Base-by-base conservation (phyloP, 2,888 invertebrate species). In the Parelbella ahira region DNA sequence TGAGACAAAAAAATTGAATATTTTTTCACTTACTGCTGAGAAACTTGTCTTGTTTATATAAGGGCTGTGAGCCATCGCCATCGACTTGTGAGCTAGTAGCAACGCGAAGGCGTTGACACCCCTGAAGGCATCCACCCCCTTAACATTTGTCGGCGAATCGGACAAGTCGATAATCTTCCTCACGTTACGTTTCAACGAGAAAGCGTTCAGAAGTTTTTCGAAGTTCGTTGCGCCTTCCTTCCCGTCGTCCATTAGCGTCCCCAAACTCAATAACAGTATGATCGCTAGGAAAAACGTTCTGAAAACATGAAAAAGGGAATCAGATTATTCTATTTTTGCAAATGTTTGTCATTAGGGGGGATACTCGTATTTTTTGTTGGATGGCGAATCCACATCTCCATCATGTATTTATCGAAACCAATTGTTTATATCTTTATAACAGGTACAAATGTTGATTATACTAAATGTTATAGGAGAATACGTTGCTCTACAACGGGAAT, bases 51-150 rank as follows among this genome's bases (percentile, higher is more conserved):
- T 89, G 54, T 91, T 91, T 8, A 89, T 75, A 49, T 81, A 90
- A 0, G 90, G 89, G 50, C 77, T 89, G 52, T 89, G 91, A 2
- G 90, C 83, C 69, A 90, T 77, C 0, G 90, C 90, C 82, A 90
- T 88, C 0, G 88, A 86, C 63, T 90, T 91, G 51, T 91, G 91
- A 0, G 89, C 88, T 30, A 90, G 54, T 1, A 90, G 59, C 39
- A 91, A 59, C 1, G 86, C 89, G 0, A 91, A 51, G 0, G 90
- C 90, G 48, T 89, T 89, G 13, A 90, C 56, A 1, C 86, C 86
- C 51, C 90, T 69, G 29, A 88, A 80, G 1, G 90, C 90, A 52
- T 91, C 88, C 0, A 90, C 59, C 0, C 88, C 88, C 45, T 79
- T 78, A 20, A 89, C 75, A 42, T 81, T 78, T 1, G 78, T 71